phyloP scores from a whole-genome alignment of 2,113 vertebrate genomes.

The Columba livia region DNA sequence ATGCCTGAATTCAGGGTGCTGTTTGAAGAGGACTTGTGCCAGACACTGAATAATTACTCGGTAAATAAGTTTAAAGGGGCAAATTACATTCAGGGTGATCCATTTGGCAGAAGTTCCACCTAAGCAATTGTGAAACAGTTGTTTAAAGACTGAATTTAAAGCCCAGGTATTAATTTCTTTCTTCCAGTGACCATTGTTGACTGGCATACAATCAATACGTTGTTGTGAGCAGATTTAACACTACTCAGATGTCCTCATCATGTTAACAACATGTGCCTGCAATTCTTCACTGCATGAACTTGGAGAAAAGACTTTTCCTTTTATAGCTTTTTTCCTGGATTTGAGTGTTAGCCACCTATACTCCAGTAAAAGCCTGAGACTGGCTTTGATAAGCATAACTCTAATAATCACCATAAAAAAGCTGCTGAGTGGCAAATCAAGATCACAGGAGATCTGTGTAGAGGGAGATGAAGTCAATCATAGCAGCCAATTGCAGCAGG shows the following conservation, averaged over 20 bases:
- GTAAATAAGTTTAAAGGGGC: not conserved
- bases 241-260: not conserved
- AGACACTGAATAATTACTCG: not conserved
- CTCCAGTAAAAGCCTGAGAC: not conserved
- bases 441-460: not conserved
- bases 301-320: not conserved
- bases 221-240: not conserved
- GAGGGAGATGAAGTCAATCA: not conserved
- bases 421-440: not conserved
- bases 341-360: not conserved
- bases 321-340: not conserved
- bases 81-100: not conserved
- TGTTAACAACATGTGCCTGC: not conserved
- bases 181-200: not conserved
- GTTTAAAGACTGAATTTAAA: not conserved
- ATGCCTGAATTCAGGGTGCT: not conserved
- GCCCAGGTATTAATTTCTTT: not conserved
- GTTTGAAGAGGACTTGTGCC: not conserved
- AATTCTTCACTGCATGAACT: not conserved
- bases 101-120: not conserved
- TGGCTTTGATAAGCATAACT: not conserved
- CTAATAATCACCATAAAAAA: not conserved
- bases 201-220: not conserved
- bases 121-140: not conserved
- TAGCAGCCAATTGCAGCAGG: not conserved